Conservation (phyloP, 1,140 invertebrate species). For the Meloidogyne chitwoodi region DNA sequence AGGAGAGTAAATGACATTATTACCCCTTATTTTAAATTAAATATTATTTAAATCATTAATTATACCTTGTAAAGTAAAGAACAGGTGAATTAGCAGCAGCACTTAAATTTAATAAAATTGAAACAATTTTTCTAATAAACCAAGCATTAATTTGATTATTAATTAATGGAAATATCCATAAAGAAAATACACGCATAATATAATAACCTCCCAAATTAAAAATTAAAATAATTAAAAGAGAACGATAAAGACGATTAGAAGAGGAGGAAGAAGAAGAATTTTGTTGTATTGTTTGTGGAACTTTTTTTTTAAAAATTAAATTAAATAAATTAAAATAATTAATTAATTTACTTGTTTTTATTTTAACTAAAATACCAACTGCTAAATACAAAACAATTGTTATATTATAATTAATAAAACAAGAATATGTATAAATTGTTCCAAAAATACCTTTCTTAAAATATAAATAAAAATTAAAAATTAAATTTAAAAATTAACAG, state of each 20-base stretch:
- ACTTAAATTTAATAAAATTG: conserved; percentile 4
- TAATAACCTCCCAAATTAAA: conserved; percentile 11
- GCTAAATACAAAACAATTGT: conserved; percentile 2
- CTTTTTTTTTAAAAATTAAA: too few species aligned
- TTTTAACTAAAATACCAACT: conserved; percentile 1
- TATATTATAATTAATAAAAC: not conserved
- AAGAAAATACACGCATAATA: conserved; percentile 3
- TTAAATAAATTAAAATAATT: too few species aligned
- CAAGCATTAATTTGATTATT: not conserved
- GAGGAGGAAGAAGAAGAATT: not conserved
- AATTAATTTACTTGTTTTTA: not conserved
- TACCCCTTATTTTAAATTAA: too few species aligned
- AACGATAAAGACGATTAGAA: not conserved
- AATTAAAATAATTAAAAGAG: conserved; percentile 10
- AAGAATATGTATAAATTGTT: not conserved
- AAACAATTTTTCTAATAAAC: not conserved
- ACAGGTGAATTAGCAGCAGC: conserved; percentile 10
- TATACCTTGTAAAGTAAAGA: conserved; percentile 6
- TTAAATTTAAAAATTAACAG: not conserved
- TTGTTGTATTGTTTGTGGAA: not conserved
- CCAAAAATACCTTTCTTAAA: not conserved
- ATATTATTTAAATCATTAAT: too few species aligned
- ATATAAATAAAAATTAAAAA: not conserved
- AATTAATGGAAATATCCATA: not conserved
- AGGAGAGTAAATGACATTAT: too few species aligned